Conservation (phyloP, 1,140 invertebrate genomes). For the Orius laevigatus region DNA sequence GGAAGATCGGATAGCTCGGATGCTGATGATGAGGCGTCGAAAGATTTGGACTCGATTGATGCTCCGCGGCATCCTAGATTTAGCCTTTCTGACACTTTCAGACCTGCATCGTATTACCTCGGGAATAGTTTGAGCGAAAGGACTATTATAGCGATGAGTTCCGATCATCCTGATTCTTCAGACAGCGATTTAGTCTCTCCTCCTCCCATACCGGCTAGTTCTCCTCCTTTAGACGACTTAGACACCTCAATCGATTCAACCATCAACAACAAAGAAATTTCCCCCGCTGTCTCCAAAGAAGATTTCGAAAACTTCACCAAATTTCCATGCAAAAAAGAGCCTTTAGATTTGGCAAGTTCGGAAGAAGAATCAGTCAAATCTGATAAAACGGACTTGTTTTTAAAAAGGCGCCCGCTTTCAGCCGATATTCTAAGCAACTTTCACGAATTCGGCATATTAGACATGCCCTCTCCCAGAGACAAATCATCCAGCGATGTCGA, state of each 20-base stretch:
- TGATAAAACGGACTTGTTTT: constrained; percentile 27
- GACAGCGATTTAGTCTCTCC: constrained; percentile 66
- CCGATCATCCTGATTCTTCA: constrained; percentile 57
- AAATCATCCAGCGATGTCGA: constrained; percentile 42
- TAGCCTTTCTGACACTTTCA: constrained; percentile 69
- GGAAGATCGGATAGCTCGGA: constrained; percentile 57
- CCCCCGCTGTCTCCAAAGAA: constrained; percentile 5
- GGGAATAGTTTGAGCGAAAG: constrained; percentile 32
- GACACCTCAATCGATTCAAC: constrained; percentile 29
- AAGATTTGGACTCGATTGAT: constrained; percentile 52
- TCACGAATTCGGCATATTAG: constrained; percentile 25
- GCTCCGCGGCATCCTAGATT: constrained; percentile 52
- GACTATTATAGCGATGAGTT: constrained; percentile 23
- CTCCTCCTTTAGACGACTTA: constrained; percentile 50
- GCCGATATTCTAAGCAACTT: constrained; percentile 35
- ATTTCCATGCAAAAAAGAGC: not conserved
- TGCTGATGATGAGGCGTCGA: constrained; percentile 68
- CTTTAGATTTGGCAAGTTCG: constrained; percentile 17
- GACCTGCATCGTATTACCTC: constrained; percentile 72
- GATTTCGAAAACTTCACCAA: not conserved
- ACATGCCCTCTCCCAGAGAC: constrained; percentile 35
- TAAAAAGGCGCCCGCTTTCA: constrained; percentile 53
- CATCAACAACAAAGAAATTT: constrained; percentile 14
- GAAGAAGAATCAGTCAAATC: constrained; percentile 22
- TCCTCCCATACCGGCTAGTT: constrained; percentile 60